Conservation (phyloP, 2,888 invertebrate species). For the Campoletis raptor region DNA sequence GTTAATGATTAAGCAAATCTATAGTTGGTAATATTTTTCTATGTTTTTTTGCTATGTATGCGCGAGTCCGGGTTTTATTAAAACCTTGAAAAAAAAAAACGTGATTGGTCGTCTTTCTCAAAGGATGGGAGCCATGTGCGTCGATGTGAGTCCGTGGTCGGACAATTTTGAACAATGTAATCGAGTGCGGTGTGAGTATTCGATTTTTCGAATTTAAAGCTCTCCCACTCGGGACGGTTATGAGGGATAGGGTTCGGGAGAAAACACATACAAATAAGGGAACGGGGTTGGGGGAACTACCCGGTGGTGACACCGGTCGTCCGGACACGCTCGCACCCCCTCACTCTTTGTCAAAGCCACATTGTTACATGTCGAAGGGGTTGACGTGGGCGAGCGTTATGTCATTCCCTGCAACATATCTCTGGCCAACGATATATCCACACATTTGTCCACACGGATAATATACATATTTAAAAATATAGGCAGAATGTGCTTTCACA, state of each 20-base stretch:
- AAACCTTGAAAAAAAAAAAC: background rate
- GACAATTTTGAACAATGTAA: constrained; percentile 80
- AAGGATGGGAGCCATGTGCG: constrained; percentile 46
- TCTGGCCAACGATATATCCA: background rate
- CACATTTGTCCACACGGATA: background rate
- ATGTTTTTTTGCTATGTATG: too few species aligned
- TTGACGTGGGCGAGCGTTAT: constrained; percentile 71
- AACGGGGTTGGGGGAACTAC: constrained; percentile 26
- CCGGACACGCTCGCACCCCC: constrained; percentile 71
- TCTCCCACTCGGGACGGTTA: constrained; percentile 27
- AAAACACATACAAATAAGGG: constrained; percentile 46
- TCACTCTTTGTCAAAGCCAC: constrained; percentile 75
- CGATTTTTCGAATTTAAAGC: constrained; percentile 83
- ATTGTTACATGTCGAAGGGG: constrained; percentile 79
- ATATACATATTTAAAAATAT: constrained; percentile 1
- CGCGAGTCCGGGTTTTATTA: background rate
- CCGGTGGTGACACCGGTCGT: constrained; percentile 68
- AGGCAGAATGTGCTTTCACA: constrained; percentile 25
- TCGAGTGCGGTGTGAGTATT: constrained; percentile 73
- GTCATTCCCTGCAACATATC: constrained; percentile 38
- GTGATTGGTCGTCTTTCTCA: background rate
- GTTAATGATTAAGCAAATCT: too few species aligned
- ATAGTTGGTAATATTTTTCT: too few species aligned
- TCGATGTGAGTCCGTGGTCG: constrained; percentile 74
- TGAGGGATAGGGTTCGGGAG: constrained; percentile 35